Conservation (phyloP, 1,140 invertebrate genomes). For the Drosophila busckii region DNA sequence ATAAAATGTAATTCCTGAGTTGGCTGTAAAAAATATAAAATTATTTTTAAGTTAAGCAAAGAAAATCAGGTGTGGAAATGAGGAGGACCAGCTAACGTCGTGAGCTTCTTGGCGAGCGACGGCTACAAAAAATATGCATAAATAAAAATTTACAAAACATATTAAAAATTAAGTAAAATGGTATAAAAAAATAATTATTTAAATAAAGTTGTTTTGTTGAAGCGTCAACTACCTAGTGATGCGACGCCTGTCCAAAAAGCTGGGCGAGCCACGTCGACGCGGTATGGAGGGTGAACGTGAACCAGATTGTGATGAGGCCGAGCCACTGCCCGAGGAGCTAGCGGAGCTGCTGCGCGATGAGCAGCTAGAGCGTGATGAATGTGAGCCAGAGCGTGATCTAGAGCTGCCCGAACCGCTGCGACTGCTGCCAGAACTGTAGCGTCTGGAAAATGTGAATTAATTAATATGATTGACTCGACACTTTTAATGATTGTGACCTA, state of each 20-base stretch:
- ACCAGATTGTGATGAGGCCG: slow-evolving; percentile 78
- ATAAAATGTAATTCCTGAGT: slow-evolving; percentile 55
- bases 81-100: slow-evolving; percentile 54
- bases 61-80: slow-evolving; percentile 31
- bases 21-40: slow-evolving; percentile 50
- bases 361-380: slow-evolving; percentile 80
- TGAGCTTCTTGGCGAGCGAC: slow-evolving; percentile 79
- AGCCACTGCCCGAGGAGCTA: slow-evolving; percentile 68
- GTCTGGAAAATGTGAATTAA: slow-evolving; percentile 20
- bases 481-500: slow-evolving; percentile 35
- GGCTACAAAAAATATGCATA: slow-evolving; percentile 80
- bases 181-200: slow-evolving; percentile 3
- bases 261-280: slow-evolving; percentile 91
- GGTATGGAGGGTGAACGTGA: slow-evolving; percentile 92
- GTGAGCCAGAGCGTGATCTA: slow-evolving; percentile 79
- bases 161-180: slow-evolving; percentile 25
- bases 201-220: not conserved
- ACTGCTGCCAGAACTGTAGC: slow-evolving; percentile 79
- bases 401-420: slow-evolving; percentile 76
- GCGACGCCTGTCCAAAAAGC: slow-evolving; percentile 91
- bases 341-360: slow-evolving; percentile 78
- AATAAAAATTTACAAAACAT: slow-evolving; percentile 36
- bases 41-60: slow-evolving; percentile 15
- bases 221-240: slow-evolving; percentile 95
- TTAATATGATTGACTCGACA: not conserved